Evolutionary conservation across 1,140 invertebrate species (phyloP), one percentile per base, ranked within the genome.

Genomic region (Lerema accius): DNA sequence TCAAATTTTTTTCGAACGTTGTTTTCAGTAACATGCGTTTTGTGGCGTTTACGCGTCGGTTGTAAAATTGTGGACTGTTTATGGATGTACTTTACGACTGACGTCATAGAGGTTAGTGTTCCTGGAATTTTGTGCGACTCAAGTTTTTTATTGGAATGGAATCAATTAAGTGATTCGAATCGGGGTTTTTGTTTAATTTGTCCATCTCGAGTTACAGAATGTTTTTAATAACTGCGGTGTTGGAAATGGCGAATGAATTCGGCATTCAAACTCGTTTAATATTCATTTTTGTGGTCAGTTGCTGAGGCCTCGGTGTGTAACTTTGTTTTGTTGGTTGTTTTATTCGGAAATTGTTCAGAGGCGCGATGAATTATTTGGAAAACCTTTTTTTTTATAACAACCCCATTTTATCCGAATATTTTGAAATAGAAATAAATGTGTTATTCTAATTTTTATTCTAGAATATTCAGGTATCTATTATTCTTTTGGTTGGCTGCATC

Each of bases 41-140:
- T 58, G 53, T 56, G 55, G 40, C 28, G 40, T 58, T 46, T 58
- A 58, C 55, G 55, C 40, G 51, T 43, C 51, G 23, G 40, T 58
- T 58, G 55, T 46, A 46, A 58, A 58, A 58, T 45, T 58, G 55
- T 58, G 55, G 19, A 58, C 55, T 35, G 40, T 37, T 56, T 46
- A 58, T 58, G 55, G 42, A 58, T 46, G 37, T 46, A 37, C 42
- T 58, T 58, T 58, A 28, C 55, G 55, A 37, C 42, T 58, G 55
- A 58, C 42, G 42, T 58, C 55, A 58, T 58, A 58, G 19, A 58
- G 42, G 55, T 58, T 58, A 58, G 55, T 56, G n/a, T 55, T 37
- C 32, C 10, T 55, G 6, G 28, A 45, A 58, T 58, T 32, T 46
- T 35, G 10, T 19, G n/a, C 7, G 32, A 4, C 15, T 11, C 17